Evolutionary conservation across 2,797 vertebrate species (phyloP).

Genomic region (Cynodonichthys magdalenae): DNA sequence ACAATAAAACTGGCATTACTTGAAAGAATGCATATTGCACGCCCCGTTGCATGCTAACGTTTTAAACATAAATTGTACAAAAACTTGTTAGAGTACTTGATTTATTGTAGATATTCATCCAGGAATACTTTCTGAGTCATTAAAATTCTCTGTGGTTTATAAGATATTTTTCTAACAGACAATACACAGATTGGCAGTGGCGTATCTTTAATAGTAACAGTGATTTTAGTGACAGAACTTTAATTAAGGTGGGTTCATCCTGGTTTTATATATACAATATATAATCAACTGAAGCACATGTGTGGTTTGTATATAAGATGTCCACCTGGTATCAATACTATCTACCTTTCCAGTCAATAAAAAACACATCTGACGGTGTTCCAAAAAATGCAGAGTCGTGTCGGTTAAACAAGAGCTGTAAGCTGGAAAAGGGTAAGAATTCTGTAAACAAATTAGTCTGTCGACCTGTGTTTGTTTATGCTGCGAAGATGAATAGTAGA

Average conservation of each 20-base stretch:
- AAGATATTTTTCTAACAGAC: too few species aligned
- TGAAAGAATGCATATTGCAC: too few species aligned
- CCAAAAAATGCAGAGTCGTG: constrained; percentile 1
- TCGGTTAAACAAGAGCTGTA: constrained; percentile 21
- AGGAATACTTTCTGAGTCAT: too few species aligned
- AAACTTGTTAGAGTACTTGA: too few species aligned
- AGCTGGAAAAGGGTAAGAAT: constrained; percentile 32
- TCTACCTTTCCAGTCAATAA: constrained; percentile 10
- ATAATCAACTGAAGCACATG: background rate
- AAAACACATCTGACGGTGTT: constrained; percentile 18
- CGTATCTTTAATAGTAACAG: too few species aligned
- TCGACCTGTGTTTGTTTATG: constrained; percentile 66
- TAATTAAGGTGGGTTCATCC: background rate
- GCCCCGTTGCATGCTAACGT: too few species aligned
- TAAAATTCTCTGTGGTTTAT: too few species aligned
- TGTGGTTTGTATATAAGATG: constrained; percentile 3
- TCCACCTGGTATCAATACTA: constrained; percentile 9
- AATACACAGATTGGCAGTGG: too few species aligned
- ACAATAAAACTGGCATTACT: too few species aligned
- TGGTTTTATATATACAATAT: background rate
- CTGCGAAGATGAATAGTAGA: constrained; percentile 43
- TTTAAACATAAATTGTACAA: too few species aligned
- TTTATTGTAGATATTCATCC: too few species aligned
- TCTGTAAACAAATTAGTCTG: constrained; percentile 46
- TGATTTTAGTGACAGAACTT: too few species aligned